A percentile compares a stretch with the other conserved stretches of the same genome.
Evolutionary conservation across 2,113 vertebrate species (phyloP).

Genomic region (Alligator mississippiensis): DNA sequence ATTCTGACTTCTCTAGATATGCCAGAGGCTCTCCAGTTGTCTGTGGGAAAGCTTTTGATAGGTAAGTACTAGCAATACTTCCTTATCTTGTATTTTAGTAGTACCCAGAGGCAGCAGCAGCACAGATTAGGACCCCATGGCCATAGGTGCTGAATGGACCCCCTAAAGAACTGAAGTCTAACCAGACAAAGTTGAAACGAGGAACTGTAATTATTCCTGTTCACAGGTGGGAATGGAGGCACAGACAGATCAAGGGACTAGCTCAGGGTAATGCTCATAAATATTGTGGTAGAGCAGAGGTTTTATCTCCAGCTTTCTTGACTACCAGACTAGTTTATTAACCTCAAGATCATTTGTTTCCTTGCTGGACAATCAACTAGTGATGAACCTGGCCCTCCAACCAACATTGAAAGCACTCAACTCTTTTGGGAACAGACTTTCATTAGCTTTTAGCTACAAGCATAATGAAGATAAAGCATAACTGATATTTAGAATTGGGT

Average conservation of each 20-base stretch:
- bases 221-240: not conserved
- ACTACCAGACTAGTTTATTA: not conserved
- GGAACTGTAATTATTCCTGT: not conserved
- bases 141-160: not conserved
- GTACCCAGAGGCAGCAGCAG: not conserved
- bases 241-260: not conserved
- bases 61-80: not conserved
- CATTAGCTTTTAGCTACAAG: not conserved
- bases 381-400: not conserved
- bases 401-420: not conserved
- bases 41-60: not conserved
- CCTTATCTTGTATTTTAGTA: not conserved
- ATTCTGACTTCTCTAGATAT: not conserved
- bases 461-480: not conserved
- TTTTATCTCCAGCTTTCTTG: not conserved
- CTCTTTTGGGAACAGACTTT: not conserved
- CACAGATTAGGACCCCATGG: not conserved
- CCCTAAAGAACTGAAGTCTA: fast-evolving
- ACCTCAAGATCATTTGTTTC: not conserved
- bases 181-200: not conserved
- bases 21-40: fast-evolving
- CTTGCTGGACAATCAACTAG: fast-evolving
- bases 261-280: not conserved
- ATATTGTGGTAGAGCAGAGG: not conserved
- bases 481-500: not conserved